Percentiles rank a stretch among this genome's conserved stretches.
phyloP scores from a whole-genome alignment of 2,113 vertebrate species.

The Anarrhichthys ocellatus region DNA sequence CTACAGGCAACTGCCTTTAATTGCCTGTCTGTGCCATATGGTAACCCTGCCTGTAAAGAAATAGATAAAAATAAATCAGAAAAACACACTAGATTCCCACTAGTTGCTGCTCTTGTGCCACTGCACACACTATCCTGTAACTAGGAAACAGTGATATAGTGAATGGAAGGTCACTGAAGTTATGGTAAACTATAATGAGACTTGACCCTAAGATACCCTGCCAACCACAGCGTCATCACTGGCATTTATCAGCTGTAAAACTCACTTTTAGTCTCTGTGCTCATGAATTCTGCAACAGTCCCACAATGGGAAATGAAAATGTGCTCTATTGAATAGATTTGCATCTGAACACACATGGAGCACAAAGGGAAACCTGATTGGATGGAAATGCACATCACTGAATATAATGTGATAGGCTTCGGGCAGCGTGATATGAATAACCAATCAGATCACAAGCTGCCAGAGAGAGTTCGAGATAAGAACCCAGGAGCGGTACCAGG shows the following conservation, averaged over 20 bases:
- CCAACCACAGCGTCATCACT: conserved; percentile 22
- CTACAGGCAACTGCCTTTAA: conserved; percentile 50
- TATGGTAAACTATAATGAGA: conserved; percentile 18
- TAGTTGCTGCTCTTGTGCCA: conserved; percentile 12
- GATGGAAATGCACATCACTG: conserved; percentile 78
- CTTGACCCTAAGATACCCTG: conserved; percentile 20
- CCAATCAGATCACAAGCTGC: conserved; percentile 76
- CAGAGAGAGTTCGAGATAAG: conserved; percentile 68
- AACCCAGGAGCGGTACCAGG: conserved; percentile 46
- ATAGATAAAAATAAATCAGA: not conserved
- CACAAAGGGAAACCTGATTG: conserved; percentile 80
- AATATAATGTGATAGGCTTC: conserved; percentile 75
- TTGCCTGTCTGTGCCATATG: conserved; percentile 56
- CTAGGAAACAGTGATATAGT: conserved; percentile 8
- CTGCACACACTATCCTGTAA: not conserved
- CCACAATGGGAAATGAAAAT: conserved; percentile 79
- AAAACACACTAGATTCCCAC: conserved; percentile 12
- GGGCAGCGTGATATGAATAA: conserved; percentile 78
- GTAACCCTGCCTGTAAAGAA: conserved; percentile 10
- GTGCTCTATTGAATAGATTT: conserved; percentile 81
- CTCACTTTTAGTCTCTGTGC: conserved; percentile 53
- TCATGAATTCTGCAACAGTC: conserved; percentile 62
- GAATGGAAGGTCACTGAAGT: conserved; percentile 19
- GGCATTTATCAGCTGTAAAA: conserved; percentile 68
- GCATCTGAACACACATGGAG: conserved; percentile 79